These are phyloP conservation scores for Notolepis coatsorum DNA, from an alignment of 2,797 vertebrate species.

Conservation along the genomic window DNA sequence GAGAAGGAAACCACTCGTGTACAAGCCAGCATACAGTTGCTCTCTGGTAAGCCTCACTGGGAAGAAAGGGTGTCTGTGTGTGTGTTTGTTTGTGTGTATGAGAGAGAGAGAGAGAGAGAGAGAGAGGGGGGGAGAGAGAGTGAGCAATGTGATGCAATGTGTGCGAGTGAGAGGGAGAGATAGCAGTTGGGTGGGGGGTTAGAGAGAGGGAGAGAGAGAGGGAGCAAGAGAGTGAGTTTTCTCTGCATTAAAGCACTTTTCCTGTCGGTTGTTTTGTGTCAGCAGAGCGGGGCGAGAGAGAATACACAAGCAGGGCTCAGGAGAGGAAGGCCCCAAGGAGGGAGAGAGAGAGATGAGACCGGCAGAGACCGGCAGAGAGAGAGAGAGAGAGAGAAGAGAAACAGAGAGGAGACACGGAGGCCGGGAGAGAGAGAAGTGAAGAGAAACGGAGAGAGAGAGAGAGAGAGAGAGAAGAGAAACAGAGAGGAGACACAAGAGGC, in stretches of 20 bases:
- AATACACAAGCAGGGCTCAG: conserved; percentile 37
- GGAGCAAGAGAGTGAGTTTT: background rate
- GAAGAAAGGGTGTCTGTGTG: conserved; percentile 11
- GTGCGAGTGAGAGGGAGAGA: conserved; percentile 25
- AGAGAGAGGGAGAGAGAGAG: conserved; percentile 15
- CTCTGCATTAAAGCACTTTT: conserved; percentile 53
- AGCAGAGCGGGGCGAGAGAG: conserved; percentile 42
- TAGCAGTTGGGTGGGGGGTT: no score
- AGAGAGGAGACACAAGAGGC: no score
- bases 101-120: conserved; percentile 1
- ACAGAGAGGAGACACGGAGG: no score
- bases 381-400: conserved; percentile 11
- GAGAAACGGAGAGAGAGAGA: no score
- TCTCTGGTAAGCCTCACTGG: conserved; percentile 23
- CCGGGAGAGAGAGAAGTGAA: no score
- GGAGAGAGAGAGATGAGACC: background rate
- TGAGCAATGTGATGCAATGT: background rate
- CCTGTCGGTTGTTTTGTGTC: conserved; percentile 52
- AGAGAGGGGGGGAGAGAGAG: background rate
- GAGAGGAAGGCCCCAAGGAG: conserved; percentile 36
- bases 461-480: background rate
- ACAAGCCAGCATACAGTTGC: conserved; percentile 50
- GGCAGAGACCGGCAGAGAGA: no score
- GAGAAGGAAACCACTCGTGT: conserved; percentile 2
- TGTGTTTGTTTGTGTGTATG: conserved; percentile 10